Percentiles rank a stretch among this genome's conserved stretches.
Evolutionary conservation across 2,113 vertebrate genomes (phyloP).

Genomic region (Rhabdornis inornatus): DNA sequence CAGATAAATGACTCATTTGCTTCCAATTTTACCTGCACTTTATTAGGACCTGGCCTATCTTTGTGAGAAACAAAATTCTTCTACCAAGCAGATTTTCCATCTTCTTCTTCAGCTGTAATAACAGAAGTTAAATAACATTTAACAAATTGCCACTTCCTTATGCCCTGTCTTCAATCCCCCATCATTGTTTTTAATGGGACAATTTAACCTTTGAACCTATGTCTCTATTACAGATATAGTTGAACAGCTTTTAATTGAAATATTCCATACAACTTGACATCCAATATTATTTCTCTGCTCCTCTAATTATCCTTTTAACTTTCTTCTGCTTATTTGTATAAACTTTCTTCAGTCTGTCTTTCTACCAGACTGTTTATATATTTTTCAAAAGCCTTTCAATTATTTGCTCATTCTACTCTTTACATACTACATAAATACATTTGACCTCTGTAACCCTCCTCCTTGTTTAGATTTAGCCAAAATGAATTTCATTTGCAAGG

Average conservation of each 20-base stretch:
- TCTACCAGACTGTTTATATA: slow-evolving; percentile 57
- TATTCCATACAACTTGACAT: slow-evolving; percentile 43
- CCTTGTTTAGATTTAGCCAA: slow-evolving; percentile 42
- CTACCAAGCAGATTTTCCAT: not conserved
- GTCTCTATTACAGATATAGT: slow-evolving; percentile 27
- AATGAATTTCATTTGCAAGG: slow-evolving; percentile 25
- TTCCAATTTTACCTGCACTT: not conserved
- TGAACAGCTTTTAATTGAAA: slow-evolving; percentile 43
- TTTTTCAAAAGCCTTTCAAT: slow-evolving; percentile 45
- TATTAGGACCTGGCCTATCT: not conserved
- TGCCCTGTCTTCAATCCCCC: slow-evolving; percentile 10
- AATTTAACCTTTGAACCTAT: slow-evolving; percentile 44
- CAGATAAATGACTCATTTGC: not conserved
- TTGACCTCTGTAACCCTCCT: slow-evolving; percentile 39
- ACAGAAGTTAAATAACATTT: slow-evolving; percentile 33
- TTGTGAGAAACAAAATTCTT: not conserved
- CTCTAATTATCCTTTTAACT: slow-evolving; percentile 57
- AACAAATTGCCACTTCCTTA: slow-evolving; percentile 39
- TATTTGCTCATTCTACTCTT: slow-evolving; percentile 51
- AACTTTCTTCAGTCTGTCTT: slow-evolving; percentile 42
- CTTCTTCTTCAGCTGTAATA: slow-evolving; percentile 42
- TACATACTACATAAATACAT: slow-evolving; percentile 25
- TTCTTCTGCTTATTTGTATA: slow-evolving; percentile 62
- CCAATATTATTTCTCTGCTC: slow-evolving; percentile 36
- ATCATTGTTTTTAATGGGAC: slow-evolving; percentile 20